These are phyloP conservation scores for Albula goreensis DNA, from an alignment of 2,113 vertebrate genomes.

Conservation along the genomic window DNA sequence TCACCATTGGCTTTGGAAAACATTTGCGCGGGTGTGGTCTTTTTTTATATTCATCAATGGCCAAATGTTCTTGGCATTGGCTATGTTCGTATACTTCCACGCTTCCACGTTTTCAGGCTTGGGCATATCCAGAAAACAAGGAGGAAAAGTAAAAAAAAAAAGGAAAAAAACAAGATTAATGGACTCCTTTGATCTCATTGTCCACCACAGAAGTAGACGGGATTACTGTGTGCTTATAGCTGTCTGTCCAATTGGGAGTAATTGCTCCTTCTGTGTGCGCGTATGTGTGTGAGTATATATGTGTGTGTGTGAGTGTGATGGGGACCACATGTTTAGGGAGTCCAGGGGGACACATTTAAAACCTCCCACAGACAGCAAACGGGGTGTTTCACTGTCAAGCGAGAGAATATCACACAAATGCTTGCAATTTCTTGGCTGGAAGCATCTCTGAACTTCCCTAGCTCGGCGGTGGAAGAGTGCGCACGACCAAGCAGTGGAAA, in stretches of 20 bases:
- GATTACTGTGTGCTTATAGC: slow-evolving; percentile 62
- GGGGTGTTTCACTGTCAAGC: slow-evolving; percentile 56
- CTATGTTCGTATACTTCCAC: not conserved
- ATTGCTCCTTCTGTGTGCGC: slow-evolving; percentile 64
- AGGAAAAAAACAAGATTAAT: slow-evolving; percentile 60
- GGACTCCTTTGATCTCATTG: slow-evolving; percentile 66
- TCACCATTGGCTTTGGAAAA: not conserved
- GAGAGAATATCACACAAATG: not conserved
- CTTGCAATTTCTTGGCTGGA: not conserved
- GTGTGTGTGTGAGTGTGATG: slow-evolving; percentile 61
- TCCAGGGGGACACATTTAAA: slow-evolving; percentile 57
- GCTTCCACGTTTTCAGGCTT: slow-evolving; percentile 57
- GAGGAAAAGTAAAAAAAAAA: slow-evolving; percentile 34
- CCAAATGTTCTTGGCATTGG: not conserved
- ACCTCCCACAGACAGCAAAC: slow-evolving; percentile 41
- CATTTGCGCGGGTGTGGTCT: slow-evolving; percentile 40
- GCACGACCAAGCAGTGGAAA: slow-evolving; percentile 17
- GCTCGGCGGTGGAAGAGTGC: too few relatives aligned
- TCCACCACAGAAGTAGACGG: slow-evolving; percentile 60
- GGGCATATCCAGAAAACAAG: slow-evolving; percentile 58
- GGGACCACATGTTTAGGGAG: slow-evolving; percentile 56
- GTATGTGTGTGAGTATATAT: slow-evolving; percentile 44
- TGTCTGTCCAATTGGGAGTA: slow-evolving; percentile 62
- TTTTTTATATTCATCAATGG: slow-evolving; percentile 34
- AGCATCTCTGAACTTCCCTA: not conserved